phyloP scores from a whole-genome alignment of 1,140 invertebrate species.

The Aphidius ervi region DNA sequence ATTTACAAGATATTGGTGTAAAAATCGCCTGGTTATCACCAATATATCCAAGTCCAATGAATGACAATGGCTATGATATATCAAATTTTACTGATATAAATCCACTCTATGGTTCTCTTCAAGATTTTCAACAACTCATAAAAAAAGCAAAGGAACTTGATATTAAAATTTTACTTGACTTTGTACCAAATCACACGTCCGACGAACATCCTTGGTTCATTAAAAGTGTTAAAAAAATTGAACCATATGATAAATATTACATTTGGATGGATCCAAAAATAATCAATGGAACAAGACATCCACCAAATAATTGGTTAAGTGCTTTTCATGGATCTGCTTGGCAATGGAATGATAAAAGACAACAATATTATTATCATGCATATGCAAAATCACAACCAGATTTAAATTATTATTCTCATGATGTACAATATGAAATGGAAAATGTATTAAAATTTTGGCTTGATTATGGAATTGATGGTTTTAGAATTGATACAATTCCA shows the following conservation, averaged over 20 bases:
- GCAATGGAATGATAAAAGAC: conserved; percentile 52
- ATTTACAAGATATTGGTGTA: conserved; percentile 36
- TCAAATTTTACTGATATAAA: conserved; percentile 50
- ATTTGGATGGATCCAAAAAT: conserved; percentile 62
- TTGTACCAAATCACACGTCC: conserved; percentile 75
- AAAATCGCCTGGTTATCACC: conserved; percentile 53
- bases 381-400: conserved; percentile 64
- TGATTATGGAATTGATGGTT: conserved; percentile 67
- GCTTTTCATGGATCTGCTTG: conserved; percentile 53
- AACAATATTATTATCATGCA: conserved; percentile 61
- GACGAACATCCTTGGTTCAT: conserved; percentile 67
- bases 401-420: conserved; percentile 63
- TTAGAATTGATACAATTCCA: conserved; percentile 63
- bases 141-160: conserved; percentile 35
- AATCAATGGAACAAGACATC: conserved; percentile 33
- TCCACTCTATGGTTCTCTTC: conserved; percentile 50
- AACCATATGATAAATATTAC: conserved; percentile 65
- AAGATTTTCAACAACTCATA: conserved; percentile 52
- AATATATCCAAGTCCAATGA: conserved; percentile 51
- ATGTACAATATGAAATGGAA: conserved; percentile 57
- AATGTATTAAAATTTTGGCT: conserved; percentile 62
- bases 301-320: conserved; percentile 47
- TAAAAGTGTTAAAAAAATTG: conserved; percentile 54
- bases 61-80: conserved; percentile 51
- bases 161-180: conserved; percentile 63